phyloP scores from a whole-genome alignment of 2,888 invertebrate species.

The Clostera curtula region DNA sequence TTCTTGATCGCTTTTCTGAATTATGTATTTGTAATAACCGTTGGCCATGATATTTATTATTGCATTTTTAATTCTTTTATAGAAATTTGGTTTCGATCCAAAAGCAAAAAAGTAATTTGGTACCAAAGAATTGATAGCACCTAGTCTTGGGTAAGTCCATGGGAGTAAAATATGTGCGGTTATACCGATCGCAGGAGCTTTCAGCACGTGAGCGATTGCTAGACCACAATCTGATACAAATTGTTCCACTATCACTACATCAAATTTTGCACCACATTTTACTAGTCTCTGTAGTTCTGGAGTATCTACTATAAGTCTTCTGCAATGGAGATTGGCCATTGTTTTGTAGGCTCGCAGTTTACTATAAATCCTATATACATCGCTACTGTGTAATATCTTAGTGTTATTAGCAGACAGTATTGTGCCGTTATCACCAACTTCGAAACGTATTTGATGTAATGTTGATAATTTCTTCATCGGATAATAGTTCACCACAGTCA shows the following conservation, averaged over 20 bases:
- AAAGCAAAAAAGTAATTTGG: slow-evolving; percentile 67
- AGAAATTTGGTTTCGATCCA: slow-evolving; percentile 47
- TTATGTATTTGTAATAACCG: slow-evolving; percentile 23
- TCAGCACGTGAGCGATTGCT: slow-evolving; percentile 66
- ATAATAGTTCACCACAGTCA: slow-evolving; percentile 43
- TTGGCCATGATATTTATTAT: slow-evolving; percentile 29
- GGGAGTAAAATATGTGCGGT: slow-evolving; percentile 71
- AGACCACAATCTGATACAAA: slow-evolving; percentile 75
- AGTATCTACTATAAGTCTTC: slow-evolving; percentile 22
- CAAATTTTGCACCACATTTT: slow-evolving; percentile 49
- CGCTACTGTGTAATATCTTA: slow-evolving; percentile 11
- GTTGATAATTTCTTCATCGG: slow-evolving; percentile 38
- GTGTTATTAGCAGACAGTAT: slow-evolving; percentile 14
- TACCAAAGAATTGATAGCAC: slow-evolving; percentile 72
- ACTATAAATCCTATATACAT: slow-evolving; percentile 16
- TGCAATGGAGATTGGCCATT: slow-evolving; percentile 26
- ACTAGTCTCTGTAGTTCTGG: slow-evolving; percentile 23
- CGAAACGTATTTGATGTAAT: slow-evolving; percentile 39
- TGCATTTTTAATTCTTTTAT: slow-evolving; percentile 57
- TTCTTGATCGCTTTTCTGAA: slow-evolving; percentile 27
- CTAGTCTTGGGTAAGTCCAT: slow-evolving; percentile 71
- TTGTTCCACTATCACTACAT: slow-evolving; percentile 70
- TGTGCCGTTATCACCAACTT: slow-evolving; percentile 11
- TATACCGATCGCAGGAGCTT: slow-evolving; percentile 66
- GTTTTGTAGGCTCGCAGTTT: slow-evolving; percentile 15